Evolutionary conservation across 1,140 invertebrate genomes (phyloP).

Genomic region (Epicauta chinensis): DNA sequence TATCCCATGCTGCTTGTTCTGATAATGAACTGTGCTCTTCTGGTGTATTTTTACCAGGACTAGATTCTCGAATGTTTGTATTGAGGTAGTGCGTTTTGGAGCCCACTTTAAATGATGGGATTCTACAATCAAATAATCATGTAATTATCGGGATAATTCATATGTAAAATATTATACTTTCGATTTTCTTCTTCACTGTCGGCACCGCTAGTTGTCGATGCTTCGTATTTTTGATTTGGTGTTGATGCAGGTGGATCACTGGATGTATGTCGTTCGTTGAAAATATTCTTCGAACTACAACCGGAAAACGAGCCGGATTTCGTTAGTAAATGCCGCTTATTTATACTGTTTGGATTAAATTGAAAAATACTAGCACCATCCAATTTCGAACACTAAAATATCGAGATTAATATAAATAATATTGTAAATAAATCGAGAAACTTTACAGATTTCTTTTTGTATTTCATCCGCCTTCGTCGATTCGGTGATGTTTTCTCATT

Average conservation of each 20-base stretch:
- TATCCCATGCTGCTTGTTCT: constrained; percentile 74
- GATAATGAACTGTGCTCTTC: constrained; percentile 76
- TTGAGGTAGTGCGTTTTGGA: constrained; percentile 27
- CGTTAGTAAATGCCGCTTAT: constrained; percentile 42
- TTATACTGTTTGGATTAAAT: constrained; percentile 12
- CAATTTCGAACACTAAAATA: constrained; percentile 1
- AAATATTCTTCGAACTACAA: constrained; percentile 46
- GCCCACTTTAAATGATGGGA: constrained; percentile 32
- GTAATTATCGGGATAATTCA: neutral
- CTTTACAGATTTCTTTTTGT: constrained; percentile 50
- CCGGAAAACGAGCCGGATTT: constrained; percentile 64
- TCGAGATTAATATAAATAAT: too few relatives aligned
- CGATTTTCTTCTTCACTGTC: constrained; percentile 35
- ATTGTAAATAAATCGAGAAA: too few relatives aligned
- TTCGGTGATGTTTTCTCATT: constrained; percentile 49
- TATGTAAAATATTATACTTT: constrained; percentile 22
- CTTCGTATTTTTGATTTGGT: constrained; percentile 28
- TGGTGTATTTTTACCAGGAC: constrained; percentile 33
- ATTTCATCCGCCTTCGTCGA: constrained; percentile 60
- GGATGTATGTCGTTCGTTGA: constrained; percentile 50
- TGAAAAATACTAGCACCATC: constrained; percentile 24
- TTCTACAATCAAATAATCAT: constrained; percentile 21
- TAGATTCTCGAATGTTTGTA: constrained; percentile 31
- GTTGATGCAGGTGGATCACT: constrained; percentile 53
- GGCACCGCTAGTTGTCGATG: constrained; percentile 41